Percentiles rank a stretch among this genome's conserved stretches.
Evolutionary conservation across 2,888 invertebrate species (phyloP).

Genomic region (Sarcophaga caerulescens): DNA sequence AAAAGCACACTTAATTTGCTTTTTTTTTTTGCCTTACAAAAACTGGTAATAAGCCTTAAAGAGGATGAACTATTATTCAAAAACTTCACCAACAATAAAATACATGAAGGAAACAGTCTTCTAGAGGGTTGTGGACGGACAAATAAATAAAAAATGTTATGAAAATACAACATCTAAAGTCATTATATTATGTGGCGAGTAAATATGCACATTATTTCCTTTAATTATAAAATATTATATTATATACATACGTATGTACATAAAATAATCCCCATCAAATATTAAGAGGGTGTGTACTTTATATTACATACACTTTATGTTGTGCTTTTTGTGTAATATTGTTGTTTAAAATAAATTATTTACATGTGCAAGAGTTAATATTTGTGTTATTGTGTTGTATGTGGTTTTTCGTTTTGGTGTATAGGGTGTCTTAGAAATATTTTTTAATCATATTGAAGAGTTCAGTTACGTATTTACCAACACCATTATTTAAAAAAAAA

Average conservation of each 20-base stretch:
- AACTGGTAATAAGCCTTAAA: too few relatives aligned
- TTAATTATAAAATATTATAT: not conserved
- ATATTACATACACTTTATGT: not conserved
- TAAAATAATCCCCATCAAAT: not conserved
- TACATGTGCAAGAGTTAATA: conserved; percentile 2
- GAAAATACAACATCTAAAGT: too few relatives aligned
- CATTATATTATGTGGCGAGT: too few relatives aligned
- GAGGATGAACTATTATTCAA: too few relatives aligned
- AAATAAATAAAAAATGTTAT: not conserved
- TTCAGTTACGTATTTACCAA: conserved; percentile 62
- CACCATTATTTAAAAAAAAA: conserved; percentile 44
- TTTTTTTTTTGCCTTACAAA: too few relatives aligned
- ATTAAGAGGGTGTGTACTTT: conserved; percentile 23
- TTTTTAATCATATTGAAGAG: conserved; percentile 9
- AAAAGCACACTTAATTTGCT: too few relatives aligned
- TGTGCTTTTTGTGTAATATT: conserved; percentile 17
- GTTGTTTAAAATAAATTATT: conserved; percentile 1
- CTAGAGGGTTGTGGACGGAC: not conserved
- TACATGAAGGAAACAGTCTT: not conserved
- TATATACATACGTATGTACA: not conserved
- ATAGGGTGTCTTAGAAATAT: not conserved
- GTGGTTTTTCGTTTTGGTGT: conserved; percentile 33
- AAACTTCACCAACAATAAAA: too few relatives aligned
- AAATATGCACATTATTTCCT: not conserved
- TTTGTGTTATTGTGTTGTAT: conserved; percentile 37